Evolutionary conservation across 2,888 invertebrate species (phyloP).

Genomic region (Bembecia ichneumoniformis): DNA sequence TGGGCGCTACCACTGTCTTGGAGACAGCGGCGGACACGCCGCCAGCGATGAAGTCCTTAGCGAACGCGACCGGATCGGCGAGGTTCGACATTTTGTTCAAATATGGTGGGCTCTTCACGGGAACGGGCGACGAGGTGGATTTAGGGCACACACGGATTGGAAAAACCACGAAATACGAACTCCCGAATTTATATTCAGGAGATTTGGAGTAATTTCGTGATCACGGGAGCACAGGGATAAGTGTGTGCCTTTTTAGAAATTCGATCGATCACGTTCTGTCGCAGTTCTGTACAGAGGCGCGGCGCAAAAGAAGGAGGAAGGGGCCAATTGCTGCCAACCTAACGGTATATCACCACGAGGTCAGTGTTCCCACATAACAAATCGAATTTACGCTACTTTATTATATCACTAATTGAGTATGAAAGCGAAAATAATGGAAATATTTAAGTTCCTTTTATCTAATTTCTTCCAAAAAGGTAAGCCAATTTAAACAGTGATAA

Average conservation of each 20-base stretch:
- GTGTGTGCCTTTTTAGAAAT: conserved; percentile 71
- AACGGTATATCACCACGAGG: conserved; percentile 60
- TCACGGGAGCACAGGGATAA: conserved; percentile 69
- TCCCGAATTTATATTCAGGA: conserved; percentile 61
- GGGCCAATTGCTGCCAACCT: conserved; percentile 61
- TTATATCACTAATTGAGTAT: too few relatives aligned
- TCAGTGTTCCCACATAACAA: conserved; percentile 36
- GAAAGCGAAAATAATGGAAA: too few relatives aligned
- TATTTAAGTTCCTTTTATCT: too few relatives aligned
- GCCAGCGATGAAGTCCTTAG: conserved; percentile 94
- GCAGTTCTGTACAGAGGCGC: conserved; percentile 63
- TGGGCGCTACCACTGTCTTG: conserved; percentile 96
- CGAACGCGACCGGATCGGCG: conserved; percentile 86
- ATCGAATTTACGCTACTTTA: conserved; percentile 6
- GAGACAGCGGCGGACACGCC: conserved; percentile 95
- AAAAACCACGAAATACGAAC: conserved; percentile 67
- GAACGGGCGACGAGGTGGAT: conserved; percentile 38
- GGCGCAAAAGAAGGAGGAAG: conserved; percentile 71
- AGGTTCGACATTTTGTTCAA: conserved; percentile 65
- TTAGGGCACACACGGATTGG: conserved; percentile 59
- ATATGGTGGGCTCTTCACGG: conserved; percentile 44
- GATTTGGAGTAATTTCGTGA: conserved; percentile 67
- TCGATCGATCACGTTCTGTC: conserved; percentile 72
- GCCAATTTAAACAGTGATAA: too few relatives aligned
- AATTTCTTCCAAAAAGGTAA: too few relatives aligned